phyloP scores from a whole-genome alignment of 2,113 vertebrate genomes.

The Gallinago media region DNA sequence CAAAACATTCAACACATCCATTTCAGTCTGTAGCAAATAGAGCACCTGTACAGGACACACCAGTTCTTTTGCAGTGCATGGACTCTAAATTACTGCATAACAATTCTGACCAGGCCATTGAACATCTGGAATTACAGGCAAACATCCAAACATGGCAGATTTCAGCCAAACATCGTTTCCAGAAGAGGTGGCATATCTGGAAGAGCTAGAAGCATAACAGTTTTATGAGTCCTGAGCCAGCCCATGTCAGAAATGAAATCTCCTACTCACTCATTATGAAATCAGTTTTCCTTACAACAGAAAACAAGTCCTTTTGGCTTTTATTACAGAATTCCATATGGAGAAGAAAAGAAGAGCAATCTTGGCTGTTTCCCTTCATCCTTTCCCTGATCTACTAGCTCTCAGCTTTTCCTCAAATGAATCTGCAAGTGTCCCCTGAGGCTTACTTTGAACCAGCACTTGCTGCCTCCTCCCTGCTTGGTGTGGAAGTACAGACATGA shows the following conservation, averaged over 20 bases:
- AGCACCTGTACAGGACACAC: not conserved
- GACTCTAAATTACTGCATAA: not conserved
- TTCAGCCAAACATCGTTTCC: not conserved
- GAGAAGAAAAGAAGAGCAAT: not conserved
- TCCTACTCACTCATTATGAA: not conserved
- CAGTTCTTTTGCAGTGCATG: not conserved
- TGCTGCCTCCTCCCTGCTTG: not conserved
- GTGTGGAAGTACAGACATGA: not conserved
- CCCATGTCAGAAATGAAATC: not conserved
- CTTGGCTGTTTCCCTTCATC: not conserved
- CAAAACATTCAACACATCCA: not conserved
- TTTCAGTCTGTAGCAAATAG: not conserved
- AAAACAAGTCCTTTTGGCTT: not conserved
- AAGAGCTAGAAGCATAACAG: not conserved
- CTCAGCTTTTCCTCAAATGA: not conserved
- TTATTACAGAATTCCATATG: not conserved
- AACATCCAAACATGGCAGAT: not conserved
- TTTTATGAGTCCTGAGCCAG: not conserved
- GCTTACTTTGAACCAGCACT: not conserved
- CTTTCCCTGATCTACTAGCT: not conserved
- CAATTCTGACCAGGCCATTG: not conserved
- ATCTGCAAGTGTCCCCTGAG: fast-evolving
- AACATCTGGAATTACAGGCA: slow-evolving; percentile 18
- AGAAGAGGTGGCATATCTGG: not conserved
- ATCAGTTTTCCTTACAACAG: not conserved